Conservation (phyloP, 2,113 vertebrate genomes). For the Pterocles orientalis region DNA sequence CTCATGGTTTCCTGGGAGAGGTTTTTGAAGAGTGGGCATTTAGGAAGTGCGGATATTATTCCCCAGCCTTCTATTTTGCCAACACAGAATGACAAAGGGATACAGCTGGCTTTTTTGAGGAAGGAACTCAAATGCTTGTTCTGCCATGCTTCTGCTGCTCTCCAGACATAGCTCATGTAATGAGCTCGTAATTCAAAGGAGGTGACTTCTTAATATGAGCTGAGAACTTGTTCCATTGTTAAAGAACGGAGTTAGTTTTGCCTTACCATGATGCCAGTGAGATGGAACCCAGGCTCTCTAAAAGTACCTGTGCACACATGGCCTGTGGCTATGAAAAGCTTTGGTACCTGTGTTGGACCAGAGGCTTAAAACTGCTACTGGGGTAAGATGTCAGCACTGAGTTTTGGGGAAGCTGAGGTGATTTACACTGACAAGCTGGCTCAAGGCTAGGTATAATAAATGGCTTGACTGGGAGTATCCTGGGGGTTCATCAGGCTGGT, state of each 20-base stretch:
- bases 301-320: background rate
- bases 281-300: background rate
- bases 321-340: background rate
- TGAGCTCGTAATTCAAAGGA: background rate
- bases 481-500: background rate
- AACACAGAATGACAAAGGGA: background rate
- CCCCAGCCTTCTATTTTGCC: background rate
- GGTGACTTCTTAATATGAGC: background rate
- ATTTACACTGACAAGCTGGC: background rate
- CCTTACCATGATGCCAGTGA: rapidly evolving
- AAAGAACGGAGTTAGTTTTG: background rate
- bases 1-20: background rate
- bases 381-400: rapidly evolving
- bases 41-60: background rate
- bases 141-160: background rate
- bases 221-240: background rate
- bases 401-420: background rate
- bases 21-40: background rate
- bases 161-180: rapidly evolving
- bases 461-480: background rate
- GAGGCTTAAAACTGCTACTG: background rate
- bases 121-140: background rate
- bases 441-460: background rate
- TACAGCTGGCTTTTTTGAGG: background rate
- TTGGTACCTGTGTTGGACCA: background rate